phyloP scores from a whole-genome alignment of 1,140 invertebrate genomes.

The Drosophila ironensis region DNA sequence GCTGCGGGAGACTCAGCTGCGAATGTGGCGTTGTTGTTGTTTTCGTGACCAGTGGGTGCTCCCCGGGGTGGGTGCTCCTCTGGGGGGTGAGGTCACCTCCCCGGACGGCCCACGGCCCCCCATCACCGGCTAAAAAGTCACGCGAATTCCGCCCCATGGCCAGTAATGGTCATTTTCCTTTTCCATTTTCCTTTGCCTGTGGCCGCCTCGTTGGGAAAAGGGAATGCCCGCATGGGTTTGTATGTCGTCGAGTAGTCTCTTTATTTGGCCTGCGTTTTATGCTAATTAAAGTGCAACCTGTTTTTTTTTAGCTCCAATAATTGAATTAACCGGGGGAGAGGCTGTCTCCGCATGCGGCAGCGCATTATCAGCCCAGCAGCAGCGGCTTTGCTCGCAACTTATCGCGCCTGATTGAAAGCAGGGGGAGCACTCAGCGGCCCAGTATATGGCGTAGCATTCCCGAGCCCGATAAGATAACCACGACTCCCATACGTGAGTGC shows the following conservation, averaged over 20 bases:
- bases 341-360: conserved; percentile 8
- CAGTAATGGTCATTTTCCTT: conserved; percentile 26
- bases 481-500: not conserved
- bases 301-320: conserved; percentile 53
- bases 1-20: conserved; percentile 62
- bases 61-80: conserved; percentile 51
- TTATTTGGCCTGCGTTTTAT: conserved; percentile 53
- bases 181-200: not conserved
- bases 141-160: conserved; percentile 61
- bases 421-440: conserved; percentile 3
- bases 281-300: conserved; percentile 70
- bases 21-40: conserved; percentile 28
- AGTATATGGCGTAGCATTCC: conserved; percentile 16
- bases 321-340: conserved; percentile 55
- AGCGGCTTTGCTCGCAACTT: conserved; percentile 44
- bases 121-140: no score
- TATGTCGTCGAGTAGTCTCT: conserved; percentile 19
- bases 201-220: not conserved
- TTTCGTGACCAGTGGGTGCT: conserved; percentile 48
- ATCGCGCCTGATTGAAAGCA: conserved; percentile 57
- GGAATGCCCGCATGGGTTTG: conserved; percentile 30
- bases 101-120: not conserved
- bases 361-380: conserved; percentile 37
- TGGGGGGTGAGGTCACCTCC: conserved; percentile 43
- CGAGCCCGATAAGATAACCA: conserved; percentile 52